Conservation (phyloP, 35 echinoderm and acorn worm species). For the Nesometra sesokonis region DNA sequence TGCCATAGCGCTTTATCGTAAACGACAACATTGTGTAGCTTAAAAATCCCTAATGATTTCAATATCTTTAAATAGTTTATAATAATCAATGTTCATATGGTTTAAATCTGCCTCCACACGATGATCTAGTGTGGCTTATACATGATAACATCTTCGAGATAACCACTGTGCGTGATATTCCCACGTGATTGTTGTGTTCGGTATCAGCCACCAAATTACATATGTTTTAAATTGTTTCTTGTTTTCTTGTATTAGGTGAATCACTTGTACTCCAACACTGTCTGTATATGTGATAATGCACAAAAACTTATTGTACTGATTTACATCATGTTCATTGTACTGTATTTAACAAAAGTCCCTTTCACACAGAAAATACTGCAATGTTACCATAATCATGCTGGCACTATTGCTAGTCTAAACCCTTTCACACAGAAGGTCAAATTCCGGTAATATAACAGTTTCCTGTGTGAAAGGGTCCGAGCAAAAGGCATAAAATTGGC, state of each 20-base stretch:
- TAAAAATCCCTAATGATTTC: neutral
- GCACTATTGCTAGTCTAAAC: no score
- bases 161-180: neutral
- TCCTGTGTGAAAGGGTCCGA: no score
- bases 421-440: no score
- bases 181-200: neutral
- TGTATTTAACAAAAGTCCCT: no score
- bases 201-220: neutral
- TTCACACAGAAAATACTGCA: no score
- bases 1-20: neutral
- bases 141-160: neutral
- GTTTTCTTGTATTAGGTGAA: neutral
- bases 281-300: no score
- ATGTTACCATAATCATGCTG: no score
- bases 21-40: neutral
- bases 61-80: neutral
- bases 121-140: neutral
- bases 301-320: no score
- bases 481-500: no score
- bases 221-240: neutral
- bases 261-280: neutral
- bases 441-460: no score
- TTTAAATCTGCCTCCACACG: neutral
- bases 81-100: neutral
- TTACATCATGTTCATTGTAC: no score